Conservation (phyloP, 2,888 invertebrate genomes). For the Prosopocoilus inquinatus region DNA sequence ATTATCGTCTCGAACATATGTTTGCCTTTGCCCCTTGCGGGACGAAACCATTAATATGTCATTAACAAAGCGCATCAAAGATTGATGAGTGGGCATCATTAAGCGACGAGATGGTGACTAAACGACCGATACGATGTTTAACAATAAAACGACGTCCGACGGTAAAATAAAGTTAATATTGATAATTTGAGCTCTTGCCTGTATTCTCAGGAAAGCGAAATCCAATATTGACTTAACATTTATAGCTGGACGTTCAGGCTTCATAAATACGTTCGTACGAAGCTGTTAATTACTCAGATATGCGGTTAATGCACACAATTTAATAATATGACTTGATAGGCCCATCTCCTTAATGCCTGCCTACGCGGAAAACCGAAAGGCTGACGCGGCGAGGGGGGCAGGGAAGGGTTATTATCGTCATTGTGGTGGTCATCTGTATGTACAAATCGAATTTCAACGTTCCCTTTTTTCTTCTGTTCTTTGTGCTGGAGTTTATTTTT, state of each 20-base stretch:
- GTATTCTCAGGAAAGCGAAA: slow-evolving; percentile 49
- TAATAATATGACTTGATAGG: slow-evolving; percentile 24
- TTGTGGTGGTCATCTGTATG: too few relatives aligned
- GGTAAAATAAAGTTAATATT: slow-evolving; percentile 47
- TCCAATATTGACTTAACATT: slow-evolving; percentile 52
- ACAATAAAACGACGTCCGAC: slow-evolving; percentile 30
- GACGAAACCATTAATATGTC: too few relatives aligned
- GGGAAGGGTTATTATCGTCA: too few relatives aligned
- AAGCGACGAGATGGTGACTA: not conserved
- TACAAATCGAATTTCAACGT: too few relatives aligned
- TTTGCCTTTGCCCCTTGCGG: too few relatives aligned
- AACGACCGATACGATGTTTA: slow-evolving; percentile 18
- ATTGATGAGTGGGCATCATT: too few relatives aligned
- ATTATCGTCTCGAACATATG: too few relatives aligned
- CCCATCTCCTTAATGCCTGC: too few relatives aligned
- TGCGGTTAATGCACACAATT: slow-evolving; percentile 43
- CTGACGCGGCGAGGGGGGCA: too few relatives aligned
- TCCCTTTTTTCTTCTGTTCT: too few relatives aligned
- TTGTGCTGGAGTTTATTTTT: too few relatives aligned
- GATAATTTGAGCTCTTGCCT: slow-evolving; percentile 40
- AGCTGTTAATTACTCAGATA: slow-evolving; percentile 52
- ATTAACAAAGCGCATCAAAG: slow-evolving; percentile 13
- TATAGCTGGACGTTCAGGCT: slow-evolving; percentile 49
- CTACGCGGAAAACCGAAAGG: too few relatives aligned
- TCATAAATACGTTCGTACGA: slow-evolving; percentile 50